Evolutionary conservation across 2,888 invertebrate genomes (phyloP), one percentile per base, ranked within the genome.

Genomic region (Platycnemis pennipes): DNA sequence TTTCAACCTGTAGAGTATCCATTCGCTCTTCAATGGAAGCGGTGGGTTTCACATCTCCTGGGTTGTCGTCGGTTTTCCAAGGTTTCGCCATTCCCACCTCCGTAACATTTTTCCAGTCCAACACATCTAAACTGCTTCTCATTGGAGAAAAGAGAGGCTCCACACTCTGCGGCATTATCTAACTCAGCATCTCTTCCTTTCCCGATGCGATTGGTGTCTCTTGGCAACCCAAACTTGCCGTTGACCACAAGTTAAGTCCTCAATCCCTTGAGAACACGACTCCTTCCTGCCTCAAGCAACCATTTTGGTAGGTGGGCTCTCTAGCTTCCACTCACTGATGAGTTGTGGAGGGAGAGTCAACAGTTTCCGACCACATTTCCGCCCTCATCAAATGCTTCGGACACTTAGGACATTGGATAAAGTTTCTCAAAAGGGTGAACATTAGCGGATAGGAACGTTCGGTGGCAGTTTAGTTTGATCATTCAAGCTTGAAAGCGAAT

Each of bases 1-100:
- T 56, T 89, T 89, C 49, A 89, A 89, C 89, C 89, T 89, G 89
- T 56, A 42, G 89, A 89, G 53, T 89, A 37, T 31, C 26, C 56
- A 56, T 37, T 89, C 31, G 22, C 26, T 56, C 56, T 42, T 19
- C 7, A 88, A 88, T 26, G 31, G 31, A 88, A 88, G 5, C n/a
- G n/a, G 63, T 4, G 19, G 37, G 4, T 37, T 31, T 56, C 49
- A 26, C 53, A 11, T 53, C 49, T 53, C 31, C n/a, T 42, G 19
- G 22, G 22, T 3, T 49, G n/a, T 5, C 2, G 42, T 56, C 22
- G 22, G 89, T 19, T 89, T 89, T 22, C 53, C 44, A 45, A 5
- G 46, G 13, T 88, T 53, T 5, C 11, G 22, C 42, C 53, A n/a
- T 11, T 89, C 42, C 89, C 0, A 37, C 37, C 8, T 19, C 7